Conservation (phyloP, 2,113 vertebrate genomes). For the Amblyopsis rosae region DNA sequence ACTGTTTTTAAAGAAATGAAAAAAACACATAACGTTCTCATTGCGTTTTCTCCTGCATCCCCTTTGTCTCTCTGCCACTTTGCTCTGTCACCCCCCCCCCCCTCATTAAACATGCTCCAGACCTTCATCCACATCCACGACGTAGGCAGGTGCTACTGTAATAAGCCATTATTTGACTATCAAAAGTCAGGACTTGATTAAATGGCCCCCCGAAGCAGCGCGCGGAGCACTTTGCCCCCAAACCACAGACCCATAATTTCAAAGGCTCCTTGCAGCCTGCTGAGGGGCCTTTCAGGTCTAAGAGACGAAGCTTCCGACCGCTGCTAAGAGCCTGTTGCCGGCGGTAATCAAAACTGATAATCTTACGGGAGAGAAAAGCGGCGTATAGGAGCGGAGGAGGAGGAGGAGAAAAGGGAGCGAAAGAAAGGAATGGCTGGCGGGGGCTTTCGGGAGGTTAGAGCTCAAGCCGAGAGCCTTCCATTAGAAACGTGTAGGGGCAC, state of each 20-base stretch:
- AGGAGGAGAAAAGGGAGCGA: slow-evolving; percentile 61
- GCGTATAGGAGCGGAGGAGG: slow-evolving; percentile 10
- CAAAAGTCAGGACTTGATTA: slow-evolving; percentile 99
- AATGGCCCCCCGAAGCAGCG: slow-evolving; percentile 88
- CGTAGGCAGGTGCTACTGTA: slow-evolving; percentile 99
- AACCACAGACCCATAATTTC: slow-evolving; percentile 84
- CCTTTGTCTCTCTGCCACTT: slow-evolving; percentile 43
- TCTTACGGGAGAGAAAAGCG: slow-evolving; percentile 80
- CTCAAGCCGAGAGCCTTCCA: slow-evolving; percentile 99
- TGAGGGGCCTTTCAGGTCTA: slow-evolving; percentile 92
- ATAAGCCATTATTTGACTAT: slow-evolving; percentile 99
- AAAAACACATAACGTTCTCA: not conserved
- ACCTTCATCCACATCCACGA: slow-evolving; percentile 77
- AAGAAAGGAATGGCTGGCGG: slow-evolving; percentile 82
- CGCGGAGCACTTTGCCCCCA: slow-evolving; percentile 86
- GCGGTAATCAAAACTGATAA: slow-evolving; percentile 98
- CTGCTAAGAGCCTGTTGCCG: slow-evolving; percentile 98
- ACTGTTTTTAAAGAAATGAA: slow-evolving; percentile 44
- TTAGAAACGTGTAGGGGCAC: slow-evolving; percentile 98
- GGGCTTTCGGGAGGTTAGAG: slow-evolving; percentile 78
- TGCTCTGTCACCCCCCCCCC: slow-evolving; percentile 26
- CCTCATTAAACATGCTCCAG: slow-evolving; percentile 88
- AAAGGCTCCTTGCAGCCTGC: slow-evolving; percentile 95
- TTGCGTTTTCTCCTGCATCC: slow-evolving; percentile 37
- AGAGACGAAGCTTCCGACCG: slow-evolving; percentile 88